phyloP scores from a whole-genome alignment of 2,113 vertebrate species.

The Dicentrarchus labrax region DNA sequence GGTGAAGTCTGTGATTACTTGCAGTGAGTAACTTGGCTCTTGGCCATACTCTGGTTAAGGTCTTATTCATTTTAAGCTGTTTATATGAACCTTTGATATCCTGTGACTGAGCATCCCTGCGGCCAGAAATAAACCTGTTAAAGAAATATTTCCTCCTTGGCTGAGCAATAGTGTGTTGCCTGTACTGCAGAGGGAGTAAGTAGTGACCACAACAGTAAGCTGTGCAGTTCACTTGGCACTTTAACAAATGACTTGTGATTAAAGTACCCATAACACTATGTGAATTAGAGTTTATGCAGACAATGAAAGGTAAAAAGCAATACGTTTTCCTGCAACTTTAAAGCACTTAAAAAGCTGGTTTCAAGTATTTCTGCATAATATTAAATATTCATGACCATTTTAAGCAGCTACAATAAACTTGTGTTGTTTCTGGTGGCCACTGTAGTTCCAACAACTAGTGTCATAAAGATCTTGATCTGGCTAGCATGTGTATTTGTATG shows the following conservation, averaged over 20 bases:
- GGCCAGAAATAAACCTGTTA: constrained; percentile 17
- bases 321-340: neutral
- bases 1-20: constrained; percentile 10
- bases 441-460: too few relatives aligned
- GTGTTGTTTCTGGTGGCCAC: too few relatives aligned
- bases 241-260: constrained; percentile 1
- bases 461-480: too few relatives aligned
- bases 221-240: neutral
- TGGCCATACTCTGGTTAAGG: constrained; percentile 17
- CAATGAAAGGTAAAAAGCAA: neutral
- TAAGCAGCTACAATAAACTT: too few relatives aligned
- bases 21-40: constrained; percentile 20
- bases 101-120: neutral
- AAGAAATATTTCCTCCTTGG: constrained; percentile 33
- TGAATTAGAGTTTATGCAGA: neutral
- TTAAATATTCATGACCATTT: neutral
- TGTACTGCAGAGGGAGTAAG: neutral
- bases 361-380: neutral
- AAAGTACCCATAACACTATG: neutral
- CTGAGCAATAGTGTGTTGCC: neutral
- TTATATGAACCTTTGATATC: constrained; percentile 25
- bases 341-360: neutral
- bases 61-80: constrained; percentile 41
- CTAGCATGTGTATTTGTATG: too few relatives aligned
- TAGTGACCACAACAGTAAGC: neutral